Conservation (phyloP, 2,113 vertebrate genomes). For the Noturus placidus region DNA sequence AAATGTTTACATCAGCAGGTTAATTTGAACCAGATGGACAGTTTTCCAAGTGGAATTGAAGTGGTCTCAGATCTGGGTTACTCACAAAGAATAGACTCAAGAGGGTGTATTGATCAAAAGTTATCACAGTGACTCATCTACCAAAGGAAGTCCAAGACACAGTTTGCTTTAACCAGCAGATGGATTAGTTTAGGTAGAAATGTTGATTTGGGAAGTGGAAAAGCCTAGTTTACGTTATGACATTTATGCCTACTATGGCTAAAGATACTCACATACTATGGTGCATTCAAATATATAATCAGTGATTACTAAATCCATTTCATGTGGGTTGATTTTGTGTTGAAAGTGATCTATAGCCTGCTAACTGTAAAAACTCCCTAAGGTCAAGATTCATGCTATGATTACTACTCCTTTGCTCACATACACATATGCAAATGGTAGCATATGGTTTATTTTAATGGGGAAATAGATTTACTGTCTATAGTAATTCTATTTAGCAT, state of each 20-base stretch:
- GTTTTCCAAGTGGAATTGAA: not conserved
- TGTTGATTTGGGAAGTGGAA: slow-evolving; percentile 17
- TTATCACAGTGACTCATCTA: not conserved
- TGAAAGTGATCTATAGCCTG: not conserved
- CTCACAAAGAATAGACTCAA: not conserved
- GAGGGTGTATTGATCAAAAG: not conserved
- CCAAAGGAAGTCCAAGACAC: not conserved
- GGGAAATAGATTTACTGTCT: not conserved
- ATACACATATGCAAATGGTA: not conserved
- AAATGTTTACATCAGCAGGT: not conserved
- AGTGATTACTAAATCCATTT: not conserved
- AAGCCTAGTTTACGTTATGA: slow-evolving; percentile 1
- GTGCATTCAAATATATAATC: not conserved
- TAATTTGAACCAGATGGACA: not conserved
- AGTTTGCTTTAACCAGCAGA: not conserved
- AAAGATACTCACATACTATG: not conserved
- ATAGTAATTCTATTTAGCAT: not conserved
- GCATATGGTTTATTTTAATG: not conserved
- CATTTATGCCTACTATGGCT: not conserved
- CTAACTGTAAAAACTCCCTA: not conserved
- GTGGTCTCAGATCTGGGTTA: not conserved
- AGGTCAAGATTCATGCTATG: not conserved
- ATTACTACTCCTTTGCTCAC: not conserved
- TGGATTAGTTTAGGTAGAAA: not conserved
- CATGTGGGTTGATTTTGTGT: not conserved